Evolutionary conservation across 2,797 vertebrate species (phyloP), one percentile per base, ranked within the genome.

Genomic region (Acrocephalus scirpaceus): DNA sequence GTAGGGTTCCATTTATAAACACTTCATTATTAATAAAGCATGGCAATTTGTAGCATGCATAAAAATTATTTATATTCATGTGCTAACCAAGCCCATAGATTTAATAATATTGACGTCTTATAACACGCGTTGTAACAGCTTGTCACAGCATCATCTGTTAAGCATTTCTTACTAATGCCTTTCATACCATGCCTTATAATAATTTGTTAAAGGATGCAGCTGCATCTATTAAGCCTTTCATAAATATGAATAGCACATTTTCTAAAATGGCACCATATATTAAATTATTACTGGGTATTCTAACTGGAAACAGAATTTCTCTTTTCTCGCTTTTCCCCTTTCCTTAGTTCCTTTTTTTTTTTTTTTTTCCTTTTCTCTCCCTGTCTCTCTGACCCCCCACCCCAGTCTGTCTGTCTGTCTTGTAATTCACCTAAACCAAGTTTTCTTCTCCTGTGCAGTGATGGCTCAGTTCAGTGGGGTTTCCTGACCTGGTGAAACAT

Each of bases 21-120:
- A 96, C 97, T 97, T 96, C 86, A 91, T 93, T 93, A 95, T 97
- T 96, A 92, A 97, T 97, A 97, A 97, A 97, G 96, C 95, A 95
- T 94, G 94, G 94, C 96, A 96, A 97, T 97, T 93, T 97, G 96
- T 95, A 94, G 93, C 83, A 91, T 95, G 96, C 96, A 96, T 92
- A 94, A 96, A 97, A 96, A 97, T 97, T 96, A 98, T 98, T 98
- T 98, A 97, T 98, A 96, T 97, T 98, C 97, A 98, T 97, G 96
- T 96, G 97, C 96, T 98, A 98, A 97, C 94, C 97, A 97, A 97
- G 97, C 97, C 96, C 97, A 97, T 97, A 97, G 98, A 97, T 98
- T 98, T 98, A 98, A 98, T 98, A 98, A 98, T 98, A 98, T 98
- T 97, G 97, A 98, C 96, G 96, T 97, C 97, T 97, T 97, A 95